Conservation (phyloP, 1,140 invertebrate genomes). For the Drosophila cardini region DNA sequence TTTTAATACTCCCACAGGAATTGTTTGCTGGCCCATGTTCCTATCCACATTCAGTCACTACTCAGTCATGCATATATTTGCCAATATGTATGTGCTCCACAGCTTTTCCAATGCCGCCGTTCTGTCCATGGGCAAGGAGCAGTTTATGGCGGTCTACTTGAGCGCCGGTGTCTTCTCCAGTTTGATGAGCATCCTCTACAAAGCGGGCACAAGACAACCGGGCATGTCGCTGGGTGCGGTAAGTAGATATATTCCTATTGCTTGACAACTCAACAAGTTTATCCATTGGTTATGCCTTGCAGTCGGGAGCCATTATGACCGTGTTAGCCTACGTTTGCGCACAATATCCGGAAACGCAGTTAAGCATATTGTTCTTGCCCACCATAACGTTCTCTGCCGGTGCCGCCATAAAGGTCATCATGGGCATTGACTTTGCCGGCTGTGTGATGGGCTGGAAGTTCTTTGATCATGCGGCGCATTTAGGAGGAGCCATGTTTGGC, state of each 20-base stretch:
- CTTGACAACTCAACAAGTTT: neutral
- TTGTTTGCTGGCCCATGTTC: constrained; percentile 94
- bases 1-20: constrained; percentile 85
- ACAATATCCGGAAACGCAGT: constrained; percentile 92
- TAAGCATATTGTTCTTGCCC: constrained; percentile 96
- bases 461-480: constrained; percentile 99
- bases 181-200: constrained; percentile 93
- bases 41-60: constrained; percentile 97
- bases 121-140: constrained; percentile 94
- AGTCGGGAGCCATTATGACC: constrained; percentile 98
- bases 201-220: constrained; percentile 88
- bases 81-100: constrained; percentile 98
- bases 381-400: constrained; percentile 94
- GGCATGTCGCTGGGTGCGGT: constrained; percentile 95
- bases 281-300: constrained; percentile 75
- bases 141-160: constrained; percentile 96
- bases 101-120: constrained; percentile 90
- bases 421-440: constrained; percentile 92
- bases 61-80: constrained; percentile 92
- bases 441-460: constrained; percentile 95
- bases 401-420: constrained; percentile 92
- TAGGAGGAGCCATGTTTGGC: constrained; percentile 96
- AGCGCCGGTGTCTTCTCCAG: constrained; percentile 95
- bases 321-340: constrained; percentile 94
- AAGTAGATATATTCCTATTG: constrained; percentile 71